Evolutionary conservation across 2,113 vertebrate species (phyloP).

Genomic region (Romanogobio albipinnatus): DNA sequence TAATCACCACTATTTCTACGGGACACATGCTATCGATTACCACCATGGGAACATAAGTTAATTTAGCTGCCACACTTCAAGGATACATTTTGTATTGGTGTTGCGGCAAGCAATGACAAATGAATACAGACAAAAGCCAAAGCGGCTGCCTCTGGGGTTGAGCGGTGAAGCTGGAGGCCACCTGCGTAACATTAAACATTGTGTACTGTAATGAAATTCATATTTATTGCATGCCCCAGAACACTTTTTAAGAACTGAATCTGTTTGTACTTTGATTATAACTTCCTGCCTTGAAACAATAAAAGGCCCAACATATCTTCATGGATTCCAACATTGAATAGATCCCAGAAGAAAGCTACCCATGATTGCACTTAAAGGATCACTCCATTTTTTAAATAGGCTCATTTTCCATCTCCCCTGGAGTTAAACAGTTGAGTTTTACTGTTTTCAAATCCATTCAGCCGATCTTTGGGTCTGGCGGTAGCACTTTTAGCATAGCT

Average conservation of each 20-base stretch:
- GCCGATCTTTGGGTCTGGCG: too few relatives aligned
- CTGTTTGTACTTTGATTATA: conserved; percentile 24
- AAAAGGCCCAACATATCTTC: not conserved
- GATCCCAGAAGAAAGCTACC: not conserved
- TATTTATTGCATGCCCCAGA: conserved; percentile 38
- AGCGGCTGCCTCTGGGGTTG: conserved; percentile 26
- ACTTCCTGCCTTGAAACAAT: conserved; percentile 13
- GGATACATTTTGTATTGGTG: conserved; percentile 21
- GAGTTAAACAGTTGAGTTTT: too few relatives aligned
- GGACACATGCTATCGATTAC: conserved; percentile 19
- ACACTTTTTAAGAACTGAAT: conserved; percentile 18
- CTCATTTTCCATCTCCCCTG: too few relatives aligned
- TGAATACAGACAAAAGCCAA: conserved; percentile 19
- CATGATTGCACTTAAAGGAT: not conserved
- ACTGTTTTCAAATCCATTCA: too few relatives aligned
- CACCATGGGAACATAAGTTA: conserved; percentile 31
- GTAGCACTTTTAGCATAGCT: too few relatives aligned
- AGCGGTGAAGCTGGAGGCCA: conserved; percentile 18
- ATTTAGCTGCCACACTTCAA: conserved; percentile 33
- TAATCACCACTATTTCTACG: conserved; percentile 19
- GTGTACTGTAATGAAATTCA: not conserved
- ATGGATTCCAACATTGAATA: not conserved
- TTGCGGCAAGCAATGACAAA: conserved; percentile 11
- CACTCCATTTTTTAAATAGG: too few relatives aligned
- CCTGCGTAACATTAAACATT: conserved; percentile 14